These are phyloP conservation scores for Brachionus sp. DNA, from an alignment of 1,140 invertebrate genomes.

Conservation along the genomic window DNA sequence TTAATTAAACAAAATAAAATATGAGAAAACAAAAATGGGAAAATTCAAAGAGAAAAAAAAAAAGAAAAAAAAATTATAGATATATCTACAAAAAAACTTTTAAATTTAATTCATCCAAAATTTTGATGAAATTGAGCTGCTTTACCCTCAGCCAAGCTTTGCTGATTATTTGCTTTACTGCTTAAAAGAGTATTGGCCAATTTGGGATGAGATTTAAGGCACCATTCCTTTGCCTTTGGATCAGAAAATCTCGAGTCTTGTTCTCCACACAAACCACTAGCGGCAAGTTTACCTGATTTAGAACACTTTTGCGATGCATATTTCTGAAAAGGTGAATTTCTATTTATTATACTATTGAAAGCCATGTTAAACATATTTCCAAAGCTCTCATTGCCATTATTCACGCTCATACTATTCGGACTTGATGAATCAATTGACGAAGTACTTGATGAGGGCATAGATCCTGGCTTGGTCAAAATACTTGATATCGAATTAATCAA, in stretches of 20 bases:
- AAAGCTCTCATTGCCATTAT: background rate
- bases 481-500: slow-evolving; percentile 23
- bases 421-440: background rate
- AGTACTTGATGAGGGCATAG: background rate
- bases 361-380: background rate
- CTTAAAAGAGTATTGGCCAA: slow-evolving; percentile 17
- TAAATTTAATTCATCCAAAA: background rate
- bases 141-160: background rate
- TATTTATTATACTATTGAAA: background rate
- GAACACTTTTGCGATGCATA: background rate
- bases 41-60: background rate
- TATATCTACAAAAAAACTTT: background rate
- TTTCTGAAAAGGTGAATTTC: slow-evolving; percentile 33
- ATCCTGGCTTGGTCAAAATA: background rate
- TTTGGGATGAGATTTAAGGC: slow-evolving; percentile 36
- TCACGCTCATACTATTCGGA: background rate
- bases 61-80: background rate
- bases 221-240: slow-evolving; percentile 42
- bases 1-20: background rate
- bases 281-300: background rate
- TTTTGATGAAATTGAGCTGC: background rate
- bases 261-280: background rate
- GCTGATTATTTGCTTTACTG: background rate
- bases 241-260: slow-evolving; percentile 37
- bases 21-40: background rate